Base-by-base conservation (phyloP, 2,113 vertebrate genomes). In the Cololabis saira region DNA sequence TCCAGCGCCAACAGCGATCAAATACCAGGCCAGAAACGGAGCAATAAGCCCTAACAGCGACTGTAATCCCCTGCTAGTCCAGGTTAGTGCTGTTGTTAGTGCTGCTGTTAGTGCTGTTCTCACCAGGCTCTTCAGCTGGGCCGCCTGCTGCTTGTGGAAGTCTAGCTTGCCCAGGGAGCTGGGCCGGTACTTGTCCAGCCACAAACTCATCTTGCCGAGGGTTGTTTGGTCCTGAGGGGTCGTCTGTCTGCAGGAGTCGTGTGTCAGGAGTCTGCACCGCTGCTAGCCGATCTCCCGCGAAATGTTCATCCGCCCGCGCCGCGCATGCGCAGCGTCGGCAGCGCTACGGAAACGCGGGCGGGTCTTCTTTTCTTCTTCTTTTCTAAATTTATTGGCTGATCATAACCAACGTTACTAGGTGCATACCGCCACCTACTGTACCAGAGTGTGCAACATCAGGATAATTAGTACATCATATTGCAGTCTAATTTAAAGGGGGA, bases 131-230 rank as follows among this genome's bases (percentile, higher is more conserved):
- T 94, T 96, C 48, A 99, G 92, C 85, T 95, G 94, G 2, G 86
- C 82, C 8, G 97, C 96, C 88, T 98, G 98, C 1, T 97, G 95
- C 71, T 95, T 95, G 53, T 99, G 97, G 59, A 92, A 99, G 70
- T 99, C 98, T 16, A 99, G 85, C 55, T 94, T 95, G 1, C 84
- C 76, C 16, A 99, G 89, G 0, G 94, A 76, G 0, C 89, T 80
- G 8, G 98, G 96, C 41, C 98, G 94, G 75, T 98, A 95, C 67
- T 98, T 98, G 69, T 99, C 98, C 18, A 93, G 94, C 98, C 97
- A 99, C n/a, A 99, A 88, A 84, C 97, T 99, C 98, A 99, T 99
- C 2, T 12, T 77, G 44, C 0, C 5, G 1, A 4, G 6, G 59
- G 50, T 16, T 42, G 1, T 52, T 16, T 42, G 1, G 22, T 18